Conservation (phyloP, 2,797 vertebrate genomes). For the Sebastes hubbsi region DNA sequence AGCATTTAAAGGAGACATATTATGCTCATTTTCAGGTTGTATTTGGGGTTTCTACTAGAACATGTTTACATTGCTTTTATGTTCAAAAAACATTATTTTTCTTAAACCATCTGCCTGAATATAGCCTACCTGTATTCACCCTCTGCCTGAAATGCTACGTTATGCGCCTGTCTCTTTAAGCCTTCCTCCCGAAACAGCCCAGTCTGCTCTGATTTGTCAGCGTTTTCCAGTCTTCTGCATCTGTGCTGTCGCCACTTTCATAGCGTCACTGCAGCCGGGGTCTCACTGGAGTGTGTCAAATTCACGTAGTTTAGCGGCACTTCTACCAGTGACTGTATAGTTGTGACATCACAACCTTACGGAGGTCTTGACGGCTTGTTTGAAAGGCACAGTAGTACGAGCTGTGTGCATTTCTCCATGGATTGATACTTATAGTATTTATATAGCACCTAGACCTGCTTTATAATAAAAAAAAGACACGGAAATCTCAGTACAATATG, state of each 20-base stretch:
- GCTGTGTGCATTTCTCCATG: neutral
- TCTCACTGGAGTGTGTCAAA: too few relatives aligned
- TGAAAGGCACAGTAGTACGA: too few relatives aligned
- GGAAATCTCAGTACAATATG: neutral
- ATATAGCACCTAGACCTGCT: neutral
- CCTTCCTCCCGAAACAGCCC: too few relatives aligned
- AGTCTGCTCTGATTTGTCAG: too few relatives aligned
- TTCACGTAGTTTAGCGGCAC: too few relatives aligned
- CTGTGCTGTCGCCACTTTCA: too few relatives aligned
- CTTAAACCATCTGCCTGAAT: neutral
- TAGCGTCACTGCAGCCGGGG: too few relatives aligned
- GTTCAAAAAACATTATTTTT: neutral
- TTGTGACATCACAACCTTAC: too few relatives aligned
- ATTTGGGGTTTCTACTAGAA: neutral
- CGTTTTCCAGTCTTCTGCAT: too few relatives aligned
- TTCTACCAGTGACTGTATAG: too few relatives aligned
- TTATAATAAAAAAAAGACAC: neutral
- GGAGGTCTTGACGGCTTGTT: too few relatives aligned
- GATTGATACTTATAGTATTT: neutral
- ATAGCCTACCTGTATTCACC: neutral
- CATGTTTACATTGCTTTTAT: neutral
- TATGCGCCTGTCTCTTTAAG: neutral
- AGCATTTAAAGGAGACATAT: neutral
- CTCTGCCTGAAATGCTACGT: neutral
- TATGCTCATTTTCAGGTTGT: neutral